Evolutionary conservation across 2,113 vertebrate genomes (phyloP), one percentile per base, ranked within the genome.

Genomic region (Ciconia maguari): DNA sequence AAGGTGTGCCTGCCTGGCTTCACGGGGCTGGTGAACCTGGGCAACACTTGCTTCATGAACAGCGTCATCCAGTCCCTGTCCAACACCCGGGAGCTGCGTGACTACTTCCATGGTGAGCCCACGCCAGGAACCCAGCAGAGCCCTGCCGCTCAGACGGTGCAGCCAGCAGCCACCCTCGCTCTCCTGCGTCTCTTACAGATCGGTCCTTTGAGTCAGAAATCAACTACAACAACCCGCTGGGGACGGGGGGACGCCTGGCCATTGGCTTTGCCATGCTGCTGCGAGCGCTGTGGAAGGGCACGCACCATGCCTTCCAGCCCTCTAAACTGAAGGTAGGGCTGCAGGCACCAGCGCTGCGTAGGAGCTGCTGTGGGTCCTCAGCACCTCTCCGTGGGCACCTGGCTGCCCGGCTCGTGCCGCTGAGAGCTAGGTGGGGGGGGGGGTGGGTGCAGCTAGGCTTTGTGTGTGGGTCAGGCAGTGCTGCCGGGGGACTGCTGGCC

Each of bases 21-120:
- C 97, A 99, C 99, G 0, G 99, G 99, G 44, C 97, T 99, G 88
- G 99, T 99, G 80, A 99, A 99, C 96, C 98, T 99, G 13, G 99
- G 99, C 84, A 99, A 99, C 97, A 99, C 99, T 49, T 99, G 99
- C 97, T 99, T 99, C 97, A 99, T 99, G 99, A 99, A 99, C 97
- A 99, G 99, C 0, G 99, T 99, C 91, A 99, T 99, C 90, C 99
- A 99, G 94, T 99, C 99, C 66, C 97, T 99, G 78, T 99, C 99
- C 38, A 99, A 99, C 97, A 99, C 99, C 22, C 98, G 99, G 71
- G 99, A 99, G 94, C 99, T 99, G 82, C 98, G 99, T 25, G 99
- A 99, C 96, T 99, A 99, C 95, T 99, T 99, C 94, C 99, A 99
- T 5, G 99, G 99, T 99, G 96, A 98, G 98, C 61, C 24, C 69